Conservation (phyloP, 1,140 invertebrate genomes). For the Fopius arisanus region DNA sequence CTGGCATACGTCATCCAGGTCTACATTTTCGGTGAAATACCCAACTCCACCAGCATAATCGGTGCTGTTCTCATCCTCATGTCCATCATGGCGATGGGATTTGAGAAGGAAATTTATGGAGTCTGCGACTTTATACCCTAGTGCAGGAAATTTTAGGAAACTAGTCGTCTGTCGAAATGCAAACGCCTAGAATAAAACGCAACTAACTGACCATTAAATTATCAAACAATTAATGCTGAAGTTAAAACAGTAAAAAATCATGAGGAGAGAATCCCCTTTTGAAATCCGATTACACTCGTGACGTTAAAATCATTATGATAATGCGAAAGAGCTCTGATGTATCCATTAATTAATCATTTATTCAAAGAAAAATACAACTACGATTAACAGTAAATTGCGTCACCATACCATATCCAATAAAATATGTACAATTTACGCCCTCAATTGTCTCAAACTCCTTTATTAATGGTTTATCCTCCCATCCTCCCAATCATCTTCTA, state of each 20-base stretch:
- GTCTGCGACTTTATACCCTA: conserved; percentile 60
- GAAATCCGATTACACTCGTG: neutral
- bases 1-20: conserved; percentile 65
- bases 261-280: neutral
- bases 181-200: no score
- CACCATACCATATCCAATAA: conserved; percentile 46
- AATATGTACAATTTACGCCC: conserved; percentile 55
- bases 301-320: neutral
- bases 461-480: neutral
- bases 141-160: neutral
- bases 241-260: no score
- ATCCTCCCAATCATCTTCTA: conserved; percentile 4
- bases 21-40: conserved; percentile 63
- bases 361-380: conserved; percentile 62
- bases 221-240: no score
- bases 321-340: neutral
- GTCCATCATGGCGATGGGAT: conserved; percentile 64
- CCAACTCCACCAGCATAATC: conserved; percentile 57
- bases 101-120: conserved; percentile 62
- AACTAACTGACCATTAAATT: no score
- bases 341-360: conserved; percentile 54
- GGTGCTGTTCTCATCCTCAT: conserved; percentile 63
- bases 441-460: neutral
- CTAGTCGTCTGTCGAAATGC: no score
- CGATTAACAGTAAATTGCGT: conserved; percentile 58